Evolutionary conservation across 2,797 vertebrate species (phyloP).

Genomic region (Poecile montanus): DNA sequence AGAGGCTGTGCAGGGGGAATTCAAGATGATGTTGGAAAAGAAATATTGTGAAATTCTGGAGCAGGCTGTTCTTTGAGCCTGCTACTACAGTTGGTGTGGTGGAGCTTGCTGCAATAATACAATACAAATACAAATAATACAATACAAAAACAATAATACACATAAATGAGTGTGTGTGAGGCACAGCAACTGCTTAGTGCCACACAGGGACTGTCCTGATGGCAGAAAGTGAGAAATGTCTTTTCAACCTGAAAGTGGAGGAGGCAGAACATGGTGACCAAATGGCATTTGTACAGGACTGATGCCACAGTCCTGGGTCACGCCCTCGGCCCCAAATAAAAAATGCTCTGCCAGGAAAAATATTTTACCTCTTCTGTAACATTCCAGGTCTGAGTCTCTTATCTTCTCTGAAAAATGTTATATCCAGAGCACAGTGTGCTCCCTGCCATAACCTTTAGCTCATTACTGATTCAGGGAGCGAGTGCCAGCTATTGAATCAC

Average conservation of each 20-base stretch:
- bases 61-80: background rate
- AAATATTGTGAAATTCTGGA: background rate
- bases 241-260: background rate
- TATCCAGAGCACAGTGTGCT: background rate
- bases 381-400: background rate
- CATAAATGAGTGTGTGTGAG: too few relatives aligned
- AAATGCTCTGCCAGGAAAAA: background rate
- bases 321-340: background rate
- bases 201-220: rapidly evolving
- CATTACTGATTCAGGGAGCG: background rate
- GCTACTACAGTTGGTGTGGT: background rate
- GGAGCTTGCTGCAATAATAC: background rate
- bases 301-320: background rate
- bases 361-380: background rate
- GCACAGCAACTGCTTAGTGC: background rate
- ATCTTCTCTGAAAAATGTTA: background rate
- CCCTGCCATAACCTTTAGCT: background rate
- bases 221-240: background rate
- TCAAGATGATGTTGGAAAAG: background rate
- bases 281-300: background rate
- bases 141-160: too few relatives aligned
- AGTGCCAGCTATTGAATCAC: conserved; percentile 18
- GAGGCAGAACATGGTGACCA: background rate
- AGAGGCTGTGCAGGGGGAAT: background rate
- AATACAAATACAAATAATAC: too few relatives aligned